A percentile compares a stretch with the other conserved stretches of the same genome.
These are phyloP conservation scores for Chirona hameri DNA, from an alignment of 2,888 invertebrate genomes.

Conservation along the genomic window DNA sequence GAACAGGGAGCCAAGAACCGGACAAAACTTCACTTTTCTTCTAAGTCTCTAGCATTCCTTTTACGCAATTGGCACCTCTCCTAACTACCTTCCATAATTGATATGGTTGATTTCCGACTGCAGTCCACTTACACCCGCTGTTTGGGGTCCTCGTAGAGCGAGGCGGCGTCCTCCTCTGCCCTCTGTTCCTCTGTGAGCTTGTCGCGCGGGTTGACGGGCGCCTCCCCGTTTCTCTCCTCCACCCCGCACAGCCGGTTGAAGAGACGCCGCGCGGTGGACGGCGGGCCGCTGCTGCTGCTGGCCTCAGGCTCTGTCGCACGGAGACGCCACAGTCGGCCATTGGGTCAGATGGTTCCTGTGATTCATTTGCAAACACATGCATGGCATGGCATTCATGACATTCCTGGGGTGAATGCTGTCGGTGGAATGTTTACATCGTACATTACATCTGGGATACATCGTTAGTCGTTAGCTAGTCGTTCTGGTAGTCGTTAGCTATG, in stretches of 20 bases:
- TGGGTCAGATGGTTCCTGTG: too few relatives aligned
- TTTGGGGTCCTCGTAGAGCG: conserved; percentile 22
- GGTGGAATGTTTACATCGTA: not conserved
- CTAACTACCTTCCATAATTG: too few relatives aligned
- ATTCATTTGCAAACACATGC: not conserved
- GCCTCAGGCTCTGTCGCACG: not conserved
- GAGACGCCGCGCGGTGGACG: not conserved
- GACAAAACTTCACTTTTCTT: too few relatives aligned
- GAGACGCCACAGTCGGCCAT: too few relatives aligned
- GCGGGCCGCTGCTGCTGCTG: not conserved
- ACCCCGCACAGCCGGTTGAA: conserved; percentile 1
- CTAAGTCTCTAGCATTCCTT: too few relatives aligned
- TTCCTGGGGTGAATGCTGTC: not conserved
- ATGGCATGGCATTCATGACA: not conserved
- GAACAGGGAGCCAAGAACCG: too few relatives aligned
- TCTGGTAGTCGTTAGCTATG: too few relatives aligned
- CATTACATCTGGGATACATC: too few relatives aligned
- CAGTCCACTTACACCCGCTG: not conserved
- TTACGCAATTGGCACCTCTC: too few relatives aligned
- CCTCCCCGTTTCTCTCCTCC: not conserved
- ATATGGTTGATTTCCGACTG: not conserved
- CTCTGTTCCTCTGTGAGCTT: not conserved
- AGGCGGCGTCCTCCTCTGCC: not conserved
- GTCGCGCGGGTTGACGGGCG: not conserved
- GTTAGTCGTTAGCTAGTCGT: too few relatives aligned